These are phyloP conservation scores for Tauraco hartlaubi DNA, from an alignment of 2,797 vertebrate genomes.

Conservation along the genomic window DNA sequence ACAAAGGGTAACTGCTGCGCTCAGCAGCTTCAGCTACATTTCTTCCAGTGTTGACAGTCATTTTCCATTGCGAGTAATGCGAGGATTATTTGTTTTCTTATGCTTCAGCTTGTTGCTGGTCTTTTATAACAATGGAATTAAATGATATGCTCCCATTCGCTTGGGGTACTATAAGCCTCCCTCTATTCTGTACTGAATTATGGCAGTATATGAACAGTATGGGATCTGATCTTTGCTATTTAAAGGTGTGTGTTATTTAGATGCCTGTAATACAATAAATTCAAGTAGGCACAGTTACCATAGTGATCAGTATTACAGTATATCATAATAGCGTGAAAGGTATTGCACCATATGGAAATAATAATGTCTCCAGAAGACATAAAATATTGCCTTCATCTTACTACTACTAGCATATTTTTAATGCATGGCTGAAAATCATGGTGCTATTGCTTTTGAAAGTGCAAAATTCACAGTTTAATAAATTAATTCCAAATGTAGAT, in stretches of 20 bases:
- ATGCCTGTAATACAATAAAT: neutral
- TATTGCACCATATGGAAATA: neutral
- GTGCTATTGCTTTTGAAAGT: constrained; percentile 25
- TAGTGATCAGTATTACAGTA: neutral
- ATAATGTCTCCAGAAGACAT: neutral
- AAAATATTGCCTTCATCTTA: neutral
- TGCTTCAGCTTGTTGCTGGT: neutral
- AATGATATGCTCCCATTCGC: neutral
- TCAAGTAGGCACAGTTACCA: neutral
- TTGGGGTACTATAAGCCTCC: neutral
- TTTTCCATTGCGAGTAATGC: neutral
- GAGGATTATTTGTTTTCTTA: neutral
- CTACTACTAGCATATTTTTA: constrained; percentile 3
- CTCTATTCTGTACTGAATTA: neutral
- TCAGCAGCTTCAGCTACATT: neutral
- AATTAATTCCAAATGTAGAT: constrained; percentile 64
- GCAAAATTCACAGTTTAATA: constrained; percentile 45
- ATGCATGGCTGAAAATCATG: neutral
- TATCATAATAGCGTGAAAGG: neutral
- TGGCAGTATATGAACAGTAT: neutral
- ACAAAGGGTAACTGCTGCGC: neutral
- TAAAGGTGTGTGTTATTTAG: neutral
- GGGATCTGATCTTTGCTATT: neutral
- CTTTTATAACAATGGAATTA: neutral
- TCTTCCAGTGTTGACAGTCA: neutral